A percentile compares a stretch with the other conserved stretches of the same genome.
phyloP scores from a whole-genome alignment of 1,140 invertebrate species.

The Drosophila miranda region DNA sequence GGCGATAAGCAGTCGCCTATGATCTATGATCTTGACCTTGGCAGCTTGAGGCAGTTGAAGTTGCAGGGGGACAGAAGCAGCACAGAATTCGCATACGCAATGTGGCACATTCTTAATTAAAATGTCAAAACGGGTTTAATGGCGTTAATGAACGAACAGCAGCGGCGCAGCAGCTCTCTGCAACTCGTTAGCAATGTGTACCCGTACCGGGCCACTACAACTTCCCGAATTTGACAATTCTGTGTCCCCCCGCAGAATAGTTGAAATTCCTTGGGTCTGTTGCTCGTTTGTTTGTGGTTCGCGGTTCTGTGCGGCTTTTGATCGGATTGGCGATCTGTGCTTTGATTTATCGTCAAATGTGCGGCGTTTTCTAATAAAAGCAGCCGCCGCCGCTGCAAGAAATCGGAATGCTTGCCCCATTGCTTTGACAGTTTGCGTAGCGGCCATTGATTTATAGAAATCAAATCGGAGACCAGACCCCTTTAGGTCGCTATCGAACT shows the following conservation, averaged over 20 bases:
- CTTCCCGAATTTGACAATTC: constrained; percentile 31
- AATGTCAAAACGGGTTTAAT: constrained; percentile 82
- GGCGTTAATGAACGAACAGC: constrained; percentile 77
- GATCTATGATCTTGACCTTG: constrained; percentile 78
- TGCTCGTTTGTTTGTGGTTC: not conserved
- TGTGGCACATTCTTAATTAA: constrained; percentile 76
- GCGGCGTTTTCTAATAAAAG: constrained; percentile 57
- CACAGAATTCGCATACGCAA: constrained; percentile 51
- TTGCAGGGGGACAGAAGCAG: constrained; percentile 4
- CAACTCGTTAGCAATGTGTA: constrained; percentile 31
- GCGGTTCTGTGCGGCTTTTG: constrained; percentile 10
- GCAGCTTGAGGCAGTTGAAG: constrained; percentile 1
- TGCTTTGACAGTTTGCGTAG: constrained; percentile 69
- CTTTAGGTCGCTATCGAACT: constrained; percentile 24
- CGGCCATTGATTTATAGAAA: constrained; percentile 69
- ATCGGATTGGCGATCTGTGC: constrained; percentile 55
- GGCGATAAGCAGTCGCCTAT: constrained; percentile 73
- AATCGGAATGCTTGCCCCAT: constrained; percentile 64
- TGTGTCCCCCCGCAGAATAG: constrained; percentile 20
- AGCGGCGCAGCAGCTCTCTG: constrained; percentile 7
- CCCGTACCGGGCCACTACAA: too few species aligned
- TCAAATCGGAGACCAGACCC: constrained; percentile 44
- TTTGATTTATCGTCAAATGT: constrained; percentile 66
- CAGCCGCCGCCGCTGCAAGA: constrained; percentile 48
- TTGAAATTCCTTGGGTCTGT: constrained; percentile 40